A percentile compares a stretch with the other conserved stretches of the same genome.
Conservation (phyloP, 2,113 vertebrate species). For the Sturnira hondurensis region DNA sequence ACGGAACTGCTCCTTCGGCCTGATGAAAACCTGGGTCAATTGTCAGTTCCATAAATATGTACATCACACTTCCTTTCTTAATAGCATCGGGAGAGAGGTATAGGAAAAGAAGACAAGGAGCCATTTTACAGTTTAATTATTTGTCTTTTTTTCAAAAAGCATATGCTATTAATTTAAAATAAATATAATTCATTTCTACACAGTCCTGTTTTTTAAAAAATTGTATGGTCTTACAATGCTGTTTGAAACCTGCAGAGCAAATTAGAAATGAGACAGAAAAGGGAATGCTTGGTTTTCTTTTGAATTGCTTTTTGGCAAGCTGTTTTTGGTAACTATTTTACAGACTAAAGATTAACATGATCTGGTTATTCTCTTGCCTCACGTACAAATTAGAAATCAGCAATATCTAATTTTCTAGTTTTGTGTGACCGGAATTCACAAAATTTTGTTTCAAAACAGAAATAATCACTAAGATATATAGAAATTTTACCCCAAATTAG, state of each 20-base stretch:
- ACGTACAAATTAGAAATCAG: neutral
- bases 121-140: neutral
- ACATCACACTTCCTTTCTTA: neutral
- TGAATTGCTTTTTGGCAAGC: constrained; percentile 2
- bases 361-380: neutral
- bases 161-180: neutral
- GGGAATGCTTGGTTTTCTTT: neutral
- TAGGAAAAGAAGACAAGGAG: neutral
- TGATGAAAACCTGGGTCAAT: neutral
- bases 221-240: neutral
- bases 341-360: neutral
- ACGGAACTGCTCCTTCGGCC: neutral
- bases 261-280: neutral
- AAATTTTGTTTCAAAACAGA: constrained; percentile 37
- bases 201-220: neutral
- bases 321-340: constrained; percentile 10
- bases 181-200: neutral
- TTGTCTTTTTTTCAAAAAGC: neutral
- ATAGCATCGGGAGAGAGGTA: neutral
- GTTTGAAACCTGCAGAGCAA: neutral
- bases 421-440: neutral
- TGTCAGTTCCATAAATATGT: neutral
- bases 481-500: neutral
- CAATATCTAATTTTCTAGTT: neutral
- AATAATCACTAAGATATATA: neutral